Evolutionary conservation across 2,797 vertebrate species (phyloP).

Genomic region (Sternarchorhynchus goeldii): DNA sequence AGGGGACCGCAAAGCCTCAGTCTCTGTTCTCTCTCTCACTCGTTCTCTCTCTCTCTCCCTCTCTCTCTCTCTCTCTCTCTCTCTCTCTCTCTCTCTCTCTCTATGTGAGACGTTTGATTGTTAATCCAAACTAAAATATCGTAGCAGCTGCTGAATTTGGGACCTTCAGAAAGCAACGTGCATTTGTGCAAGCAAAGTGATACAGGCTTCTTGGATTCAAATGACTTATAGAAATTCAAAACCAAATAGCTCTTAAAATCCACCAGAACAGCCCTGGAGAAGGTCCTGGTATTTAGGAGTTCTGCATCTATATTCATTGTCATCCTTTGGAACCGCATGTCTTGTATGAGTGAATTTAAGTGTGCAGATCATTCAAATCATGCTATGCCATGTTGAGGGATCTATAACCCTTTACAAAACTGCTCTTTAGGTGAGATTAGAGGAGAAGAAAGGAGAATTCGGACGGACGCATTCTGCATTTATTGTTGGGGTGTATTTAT

Average conservation of each 20-base stretch:
- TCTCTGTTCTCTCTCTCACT: background rate
- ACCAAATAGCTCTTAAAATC: conserved; percentile 70
- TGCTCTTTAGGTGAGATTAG: background rate
- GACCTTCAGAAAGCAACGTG: background rate
- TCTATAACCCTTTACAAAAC: background rate
- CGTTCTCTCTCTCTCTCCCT: background rate
- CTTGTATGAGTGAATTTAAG: conserved; percentile 4
- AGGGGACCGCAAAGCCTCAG: conserved; percentile 10
- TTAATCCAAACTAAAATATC: background rate
- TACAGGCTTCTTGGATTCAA: background rate
- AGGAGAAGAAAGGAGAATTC: no score
- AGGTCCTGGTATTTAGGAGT: conserved; percentile 66
- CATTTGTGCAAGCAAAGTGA: background rate
- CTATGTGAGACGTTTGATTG: no score
- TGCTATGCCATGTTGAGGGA: background rate
- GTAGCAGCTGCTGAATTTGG: background rate
- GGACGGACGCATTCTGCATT: background rate
- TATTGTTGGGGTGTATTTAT: no score
- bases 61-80: background rate
- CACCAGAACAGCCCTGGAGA: conserved; percentile 62
- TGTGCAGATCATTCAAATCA: conserved; percentile 1
- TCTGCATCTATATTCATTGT: conserved; percentile 24
- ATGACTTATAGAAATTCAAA: conserved; percentile 65
- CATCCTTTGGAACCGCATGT: conserved; percentile 20
- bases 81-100: background rate